phyloP scores from a whole-genome alignment of 2,888 invertebrate species.

The Schizaphis graminum region DNA sequence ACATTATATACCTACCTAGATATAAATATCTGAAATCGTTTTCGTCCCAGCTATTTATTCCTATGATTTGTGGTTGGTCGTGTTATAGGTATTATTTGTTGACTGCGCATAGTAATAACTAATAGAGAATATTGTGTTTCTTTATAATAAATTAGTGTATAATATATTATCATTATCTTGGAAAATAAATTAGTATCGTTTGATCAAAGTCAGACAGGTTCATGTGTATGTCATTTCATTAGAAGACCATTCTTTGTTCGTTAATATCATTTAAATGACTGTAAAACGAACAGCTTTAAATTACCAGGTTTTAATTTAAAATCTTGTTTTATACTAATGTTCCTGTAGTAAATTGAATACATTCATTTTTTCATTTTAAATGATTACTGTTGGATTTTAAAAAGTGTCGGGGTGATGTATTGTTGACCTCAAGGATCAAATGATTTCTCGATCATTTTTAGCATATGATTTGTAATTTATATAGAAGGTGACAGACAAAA shows the following conservation, averaged over 20 bases:
- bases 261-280: conserved; percentile 62
- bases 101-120: not conserved
- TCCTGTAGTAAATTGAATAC: conserved; percentile 33
- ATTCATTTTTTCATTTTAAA: conserved; percentile 53
- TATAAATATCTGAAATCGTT: not conserved
- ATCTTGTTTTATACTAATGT: conserved; percentile 45
- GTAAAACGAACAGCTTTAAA: conserved; percentile 54
- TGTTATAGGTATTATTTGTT: conserved; percentile 1
- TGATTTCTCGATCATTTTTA: conserved; percentile 54
- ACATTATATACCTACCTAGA: not conserved
- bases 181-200: conserved; percentile 55
- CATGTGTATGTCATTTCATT: conserved; percentile 52
- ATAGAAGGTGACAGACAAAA: conserved; percentile 27
- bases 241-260: conserved; percentile 53
- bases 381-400: conserved; percentile 38
- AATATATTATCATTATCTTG: conserved; percentile 55
- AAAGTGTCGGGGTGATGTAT: not conserved
- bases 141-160: conserved; percentile 39
- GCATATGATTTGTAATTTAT: conserved; percentile 38
- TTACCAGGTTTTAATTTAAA: conserved; percentile 30
- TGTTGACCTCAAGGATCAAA: conserved; percentile 34
- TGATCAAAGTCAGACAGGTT: conserved; percentile 51
- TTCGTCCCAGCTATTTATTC: not conserved
- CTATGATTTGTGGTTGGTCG: not conserved
- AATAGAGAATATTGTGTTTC: not conserved